A percentile compares a stretch with the other conserved stretches of the same genome.
These are phyloP conservation scores for Drosophila bocki DNA, from an alignment of 1,140 invertebrate species.

Conservation along the genomic window DNA sequence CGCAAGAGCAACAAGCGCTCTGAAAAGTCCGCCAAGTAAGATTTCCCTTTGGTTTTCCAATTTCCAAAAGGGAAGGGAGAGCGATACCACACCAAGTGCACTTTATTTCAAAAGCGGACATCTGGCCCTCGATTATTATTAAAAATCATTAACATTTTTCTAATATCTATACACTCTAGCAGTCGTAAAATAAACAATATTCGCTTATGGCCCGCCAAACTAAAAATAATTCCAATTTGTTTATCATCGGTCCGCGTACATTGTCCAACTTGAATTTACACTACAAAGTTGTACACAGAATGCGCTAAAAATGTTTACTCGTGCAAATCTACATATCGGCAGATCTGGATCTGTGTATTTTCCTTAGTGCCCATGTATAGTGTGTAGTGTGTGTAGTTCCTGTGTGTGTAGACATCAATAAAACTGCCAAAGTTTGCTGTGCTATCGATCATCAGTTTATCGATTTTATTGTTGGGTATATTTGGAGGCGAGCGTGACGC, in stretches of 20 bases:
- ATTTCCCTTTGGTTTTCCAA: slow-evolving; percentile 2
- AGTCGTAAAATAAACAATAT: slow-evolving; percentile 75
- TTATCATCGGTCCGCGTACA: slow-evolving; percentile 63
- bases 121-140: slow-evolving; percentile 64
- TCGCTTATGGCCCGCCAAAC: slow-evolving; percentile 32
- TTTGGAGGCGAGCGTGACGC: slow-evolving; percentile 17
- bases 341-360: slow-evolving; percentile 29
- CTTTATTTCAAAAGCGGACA: slow-evolving; percentile 37
- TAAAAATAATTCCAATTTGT: slow-evolving; percentile 71
- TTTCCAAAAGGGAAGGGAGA: neutral
- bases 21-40: slow-evolving; percentile 79
- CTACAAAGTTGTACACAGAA: slow-evolving; percentile 45
- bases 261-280: slow-evolving; percentile 67
- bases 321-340: slow-evolving; percentile 23
- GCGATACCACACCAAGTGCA: neutral
- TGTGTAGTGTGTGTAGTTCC: neutral
- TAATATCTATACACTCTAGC: slow-evolving; percentile 69
- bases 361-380: slow-evolving; percentile 4
- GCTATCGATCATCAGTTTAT: slow-evolving; percentile 59
- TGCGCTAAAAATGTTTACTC: slow-evolving; percentile 53
- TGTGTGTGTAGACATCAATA: slow-evolving; percentile 44
- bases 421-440: slow-evolving; percentile 59
- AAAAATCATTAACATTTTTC: slow-evolving; percentile 71
- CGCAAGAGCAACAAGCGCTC: slow-evolving; percentile 77
- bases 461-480: slow-evolving; percentile 41